Percentiles rank a stretch among this genome's conserved stretches.
These are phyloP conservation scores for Eupeodes corollae DNA, from an alignment of 1,140 invertebrate species.

Conservation along the genomic window DNA sequence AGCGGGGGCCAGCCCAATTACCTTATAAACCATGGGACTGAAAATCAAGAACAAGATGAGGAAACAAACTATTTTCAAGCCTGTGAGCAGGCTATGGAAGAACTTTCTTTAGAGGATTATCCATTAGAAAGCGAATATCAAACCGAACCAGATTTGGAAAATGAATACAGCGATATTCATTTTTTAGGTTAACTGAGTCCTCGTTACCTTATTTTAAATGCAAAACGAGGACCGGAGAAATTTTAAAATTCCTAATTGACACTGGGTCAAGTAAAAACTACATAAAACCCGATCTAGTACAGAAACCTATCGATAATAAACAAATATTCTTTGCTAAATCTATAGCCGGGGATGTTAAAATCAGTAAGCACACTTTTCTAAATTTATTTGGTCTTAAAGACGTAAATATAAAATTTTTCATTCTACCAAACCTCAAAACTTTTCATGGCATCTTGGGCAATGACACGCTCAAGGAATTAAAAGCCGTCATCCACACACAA, in stretches of 20 bases:
- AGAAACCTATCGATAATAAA: conserved; percentile 3
- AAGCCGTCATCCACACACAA: neutral
- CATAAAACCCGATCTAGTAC: conserved; percentile 1
- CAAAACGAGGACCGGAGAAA: conserved; percentile 1
- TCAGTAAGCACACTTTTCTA: conserved; percentile 3
- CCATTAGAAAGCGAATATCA: conserved; percentile 8
- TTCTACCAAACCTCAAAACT: too few relatives aligned
- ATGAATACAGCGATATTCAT: too few relatives aligned
- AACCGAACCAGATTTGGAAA: too few relatives aligned
- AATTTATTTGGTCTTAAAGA: conserved; percentile 1
- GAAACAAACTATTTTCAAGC: neutral
- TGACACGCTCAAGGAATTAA: too few relatives aligned
- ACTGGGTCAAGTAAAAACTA: conserved; percentile 8
- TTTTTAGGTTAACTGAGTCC: too few relatives aligned
- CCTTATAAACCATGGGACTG: too few relatives aligned
- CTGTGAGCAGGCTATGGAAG: neutral
- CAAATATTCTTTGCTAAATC: conserved; percentile 4
- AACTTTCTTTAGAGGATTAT: conserved; percentile 9
- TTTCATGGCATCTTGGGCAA: too few relatives aligned
- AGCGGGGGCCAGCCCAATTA: too few relatives aligned
- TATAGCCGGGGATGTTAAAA: conserved; percentile 1
- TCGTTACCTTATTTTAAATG: too few relatives aligned
- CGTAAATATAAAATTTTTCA: conserved; percentile 3
- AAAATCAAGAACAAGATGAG: neutral
- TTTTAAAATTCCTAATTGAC: conserved; percentile 7